Evolutionary conservation across 2,888 invertebrate genomes (phyloP).

Genomic region (Tetanocera ferruginea): DNA sequence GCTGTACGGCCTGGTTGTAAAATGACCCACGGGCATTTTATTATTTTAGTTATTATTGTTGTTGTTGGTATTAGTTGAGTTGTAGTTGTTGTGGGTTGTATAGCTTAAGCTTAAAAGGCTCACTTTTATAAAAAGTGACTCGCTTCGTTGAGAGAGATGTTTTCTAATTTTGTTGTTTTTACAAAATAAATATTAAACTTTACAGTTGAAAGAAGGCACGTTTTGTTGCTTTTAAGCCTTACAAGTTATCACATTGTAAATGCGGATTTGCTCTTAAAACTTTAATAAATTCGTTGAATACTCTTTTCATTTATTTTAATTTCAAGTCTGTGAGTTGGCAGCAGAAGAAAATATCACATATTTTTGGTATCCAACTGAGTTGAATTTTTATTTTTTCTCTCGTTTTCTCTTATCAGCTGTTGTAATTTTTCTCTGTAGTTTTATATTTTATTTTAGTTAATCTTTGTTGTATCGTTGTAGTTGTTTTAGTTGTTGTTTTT

Average conservation of each 20-base stretch:
- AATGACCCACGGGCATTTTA: slow-evolving; percentile 69
- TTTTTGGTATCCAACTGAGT: slow-evolving; percentile 29
- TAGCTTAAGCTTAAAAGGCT: neutral
- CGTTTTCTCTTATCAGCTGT: slow-evolving; percentile 30
- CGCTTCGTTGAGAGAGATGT: neutral
- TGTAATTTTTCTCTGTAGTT: slow-evolving; percentile 22
- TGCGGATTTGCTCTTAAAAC: neutral
- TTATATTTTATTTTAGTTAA: slow-evolving; percentile 30
- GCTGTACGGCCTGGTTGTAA: slow-evolving; percentile 67
- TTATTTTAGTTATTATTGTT: slow-evolving; percentile 47
- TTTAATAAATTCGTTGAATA: slow-evolving; percentile 48
- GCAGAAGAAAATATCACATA: slow-evolving; percentile 32
- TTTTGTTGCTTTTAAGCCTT: slow-evolving; percentile 10
- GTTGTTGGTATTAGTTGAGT: slow-evolving; percentile 6
- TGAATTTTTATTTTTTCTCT: slow-evolving; percentile 31
- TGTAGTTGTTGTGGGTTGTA: slow-evolving; percentile 14
- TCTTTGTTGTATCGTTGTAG: neutral
- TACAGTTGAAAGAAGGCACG: slow-evolving; percentile 1
- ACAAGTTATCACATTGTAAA: slow-evolving; percentile 44
- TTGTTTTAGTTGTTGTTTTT: neutral
- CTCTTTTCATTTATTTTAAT: slow-evolving; percentile 10
- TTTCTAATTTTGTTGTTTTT: neutral
- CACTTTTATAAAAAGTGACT: neutral
- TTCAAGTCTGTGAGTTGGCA: neutral
- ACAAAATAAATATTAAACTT: neutral